Percentiles rank a stretch among this genome's conserved stretches.
Evolutionary conservation across 1,140 invertebrate genomes (phyloP).

Genomic region (Drosophila setifemur): DNA sequence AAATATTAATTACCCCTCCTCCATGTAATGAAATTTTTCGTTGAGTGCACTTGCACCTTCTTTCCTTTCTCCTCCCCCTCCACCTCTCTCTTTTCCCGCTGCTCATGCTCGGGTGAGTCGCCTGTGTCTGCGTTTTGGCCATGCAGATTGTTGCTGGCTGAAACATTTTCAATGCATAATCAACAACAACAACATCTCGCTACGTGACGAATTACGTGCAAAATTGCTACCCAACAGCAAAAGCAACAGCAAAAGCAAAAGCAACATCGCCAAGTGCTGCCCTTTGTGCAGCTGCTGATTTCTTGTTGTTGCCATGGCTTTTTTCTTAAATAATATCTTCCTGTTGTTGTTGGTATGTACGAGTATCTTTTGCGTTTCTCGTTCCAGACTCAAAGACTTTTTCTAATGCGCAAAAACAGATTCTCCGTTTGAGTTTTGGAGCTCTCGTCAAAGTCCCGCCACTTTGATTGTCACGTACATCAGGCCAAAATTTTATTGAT

Average conservation of each 20-base stretch:
- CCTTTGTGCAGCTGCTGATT: constrained; percentile 37
- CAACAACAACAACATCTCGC: constrained; percentile 58
- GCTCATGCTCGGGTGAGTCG: constrained; percentile 22
- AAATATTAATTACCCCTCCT: too few species aligned
- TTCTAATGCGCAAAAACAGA: constrained; percentile 51
- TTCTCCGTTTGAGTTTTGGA: constrained; percentile 32
- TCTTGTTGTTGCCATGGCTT: constrained; percentile 16
- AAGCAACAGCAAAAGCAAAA: constrained; percentile 13
- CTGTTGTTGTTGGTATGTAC: constrained; percentile 2
- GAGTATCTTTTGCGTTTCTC: constrained; percentile 12
- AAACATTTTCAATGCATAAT: constrained; percentile 74
- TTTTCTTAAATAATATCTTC: neutral
- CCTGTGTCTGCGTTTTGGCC: constrained; percentile 32
- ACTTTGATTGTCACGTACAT: constrained; percentile 29
- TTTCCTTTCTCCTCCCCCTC: neutral
- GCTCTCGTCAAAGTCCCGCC: constrained; percentile 17
- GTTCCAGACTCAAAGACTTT: constrained; percentile 23
- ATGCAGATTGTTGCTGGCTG: constrained; percentile 67
- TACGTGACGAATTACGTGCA: constrained; percentile 77
- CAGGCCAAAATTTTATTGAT: constrained; percentile 24
- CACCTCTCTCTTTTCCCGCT: neutral
- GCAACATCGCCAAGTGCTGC: constrained; percentile 7
- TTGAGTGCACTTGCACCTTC: neutral
- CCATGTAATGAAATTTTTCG: too few species aligned
- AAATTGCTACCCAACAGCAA: constrained; percentile 53